Evolutionary conservation across 2,113 vertebrate genomes (phyloP), one percentile per base, ranked within the genome.

Genomic region (Lagopus leucura): DNA sequence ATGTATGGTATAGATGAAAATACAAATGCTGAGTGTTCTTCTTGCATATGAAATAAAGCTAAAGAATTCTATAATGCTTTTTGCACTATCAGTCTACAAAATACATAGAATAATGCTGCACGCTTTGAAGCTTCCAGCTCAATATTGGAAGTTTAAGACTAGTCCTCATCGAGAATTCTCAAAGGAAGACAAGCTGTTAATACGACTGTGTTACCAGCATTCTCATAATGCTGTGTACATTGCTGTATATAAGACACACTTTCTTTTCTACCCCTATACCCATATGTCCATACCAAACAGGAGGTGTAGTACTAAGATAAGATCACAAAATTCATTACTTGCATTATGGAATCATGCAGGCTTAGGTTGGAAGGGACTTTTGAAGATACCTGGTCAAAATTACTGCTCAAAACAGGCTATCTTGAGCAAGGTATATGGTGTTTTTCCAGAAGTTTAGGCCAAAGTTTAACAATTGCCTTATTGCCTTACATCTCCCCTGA

Each of bases 141-240:
- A 40, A 52, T 40, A 27, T 17, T 78, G 25, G 48, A 82, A 14
- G 43, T 60, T 73, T 13, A 34, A 80, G 45, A 15, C 7, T 48
- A 27, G n/a, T 82, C 76, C 45, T 82, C 71, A 19, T 1, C 40
- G 45, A 48, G 21, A 60, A 79, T 18, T 69, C 6, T 4, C 54
- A 79, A 15, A 78, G 64, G 27, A 40, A 87, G 20, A 34, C n/a
- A 57, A 28, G 30, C 20, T 84, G 34, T n/a, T 60, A 36, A 27
- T 7, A 34, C 0, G 0, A 38, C 25, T 15, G 7, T 13, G 5
- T n/a, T 78, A 67, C 12, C 32, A 60, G 15, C 11, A 69, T 16
- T 22, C 27, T 80, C 58, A 40, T 27, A 69, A 57, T 22, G 18
- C 0, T 52, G 42, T 64, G 25, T 2, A 10, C n/a, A 32, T 54